Percentiles rank a stretch among this genome's conserved stretches.
phyloP scores from a whole-genome alignment of 2,113 vertebrate species.

The Corythoichthys intestinalis region DNA sequence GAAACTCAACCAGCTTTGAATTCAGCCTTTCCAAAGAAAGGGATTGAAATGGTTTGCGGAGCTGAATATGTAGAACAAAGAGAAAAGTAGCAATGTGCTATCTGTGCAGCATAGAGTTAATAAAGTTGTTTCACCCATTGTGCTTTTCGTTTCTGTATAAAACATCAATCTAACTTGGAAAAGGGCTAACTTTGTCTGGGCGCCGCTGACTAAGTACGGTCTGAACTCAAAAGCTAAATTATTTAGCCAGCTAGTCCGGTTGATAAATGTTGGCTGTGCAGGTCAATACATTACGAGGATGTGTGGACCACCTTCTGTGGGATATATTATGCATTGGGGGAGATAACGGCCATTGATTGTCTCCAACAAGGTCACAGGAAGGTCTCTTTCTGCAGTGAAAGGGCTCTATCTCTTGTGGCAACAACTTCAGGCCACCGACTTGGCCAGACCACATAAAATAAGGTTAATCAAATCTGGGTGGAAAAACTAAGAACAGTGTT shows the following conservation, averaged over 20 bases:
- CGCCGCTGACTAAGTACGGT: constrained; percentile 61
- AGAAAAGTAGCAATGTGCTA: constrained; percentile 10
- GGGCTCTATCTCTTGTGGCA: constrained; percentile 56
- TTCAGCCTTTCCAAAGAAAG: not conserved
- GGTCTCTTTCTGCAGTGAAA: constrained; percentile 59
- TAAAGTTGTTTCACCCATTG: constrained; percentile 38
- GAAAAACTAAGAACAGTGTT: constrained; percentile 51
- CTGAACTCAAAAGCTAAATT: constrained; percentile 73
- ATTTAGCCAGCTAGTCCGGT: constrained; percentile 73
- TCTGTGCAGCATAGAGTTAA: constrained; percentile 31
- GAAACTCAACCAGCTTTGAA: constrained; percentile 4
- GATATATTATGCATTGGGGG: constrained; percentile 72
- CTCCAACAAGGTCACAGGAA: constrained; percentile 71
- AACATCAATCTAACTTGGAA: constrained; percentile 61
- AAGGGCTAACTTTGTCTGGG: constrained; percentile 49
- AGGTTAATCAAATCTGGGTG: constrained; percentile 60
- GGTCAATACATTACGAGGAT: constrained; percentile 73
- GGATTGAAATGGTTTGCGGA: not conserved
- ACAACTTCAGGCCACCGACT: constrained; percentile 56
- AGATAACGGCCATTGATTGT: constrained; percentile 79
- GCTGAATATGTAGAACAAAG: not conserved
- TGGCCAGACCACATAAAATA: constrained; percentile 50
- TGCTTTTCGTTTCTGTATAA: constrained; percentile 33
- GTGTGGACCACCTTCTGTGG: constrained; percentile 65
- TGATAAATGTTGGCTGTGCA: constrained; percentile 71